Conservation (phyloP, 2,888 invertebrate species). For the Apotomis betuletana region DNA sequence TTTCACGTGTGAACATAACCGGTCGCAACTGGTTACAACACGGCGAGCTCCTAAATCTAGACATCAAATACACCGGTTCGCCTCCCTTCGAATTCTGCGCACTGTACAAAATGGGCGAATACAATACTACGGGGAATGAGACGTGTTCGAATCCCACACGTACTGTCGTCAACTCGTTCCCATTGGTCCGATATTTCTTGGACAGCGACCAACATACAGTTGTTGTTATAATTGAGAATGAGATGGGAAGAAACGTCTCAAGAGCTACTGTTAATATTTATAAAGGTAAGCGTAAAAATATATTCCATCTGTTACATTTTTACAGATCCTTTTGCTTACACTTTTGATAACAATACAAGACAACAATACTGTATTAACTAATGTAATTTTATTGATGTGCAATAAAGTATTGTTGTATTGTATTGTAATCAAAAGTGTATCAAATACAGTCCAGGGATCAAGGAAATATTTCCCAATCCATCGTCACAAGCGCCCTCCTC, state of each 20-base stretch:
- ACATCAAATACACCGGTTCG: slow-evolving; percentile 89
- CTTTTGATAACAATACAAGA: no score
- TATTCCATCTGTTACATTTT: no score
- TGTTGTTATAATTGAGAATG: slow-evolving; percentile 90
- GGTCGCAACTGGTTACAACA: slow-evolving; percentile 93
- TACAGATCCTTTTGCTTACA: no score
- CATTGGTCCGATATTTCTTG: slow-evolving; percentile 87
- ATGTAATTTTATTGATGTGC: no score
- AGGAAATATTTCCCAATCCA: no score
- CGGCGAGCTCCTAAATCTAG: slow-evolving; percentile 89
- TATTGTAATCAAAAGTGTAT: no score
- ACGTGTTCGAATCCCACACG: slow-evolving; percentile 81
- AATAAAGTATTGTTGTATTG: no score
- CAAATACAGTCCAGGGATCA: no score
- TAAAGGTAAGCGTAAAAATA: slow-evolving; percentile 85
- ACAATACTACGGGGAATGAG: slow-evolving; percentile 90
- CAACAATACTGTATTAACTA: no score
- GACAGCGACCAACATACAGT: slow-evolving; percentile 89
- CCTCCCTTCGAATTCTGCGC: slow-evolving; percentile 89
- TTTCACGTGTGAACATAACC: slow-evolving; percentile 86
- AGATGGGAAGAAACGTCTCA: slow-evolving; percentile 87
- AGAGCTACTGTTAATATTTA: slow-evolving; percentile 91
- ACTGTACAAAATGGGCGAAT: slow-evolving; percentile 84
- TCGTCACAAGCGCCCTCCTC: no score
- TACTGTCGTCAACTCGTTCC: slow-evolving; percentile 84